Base-by-base conservation (phyloP, 2,888 invertebrate genomes). In the Acronicta leporina region DNA sequence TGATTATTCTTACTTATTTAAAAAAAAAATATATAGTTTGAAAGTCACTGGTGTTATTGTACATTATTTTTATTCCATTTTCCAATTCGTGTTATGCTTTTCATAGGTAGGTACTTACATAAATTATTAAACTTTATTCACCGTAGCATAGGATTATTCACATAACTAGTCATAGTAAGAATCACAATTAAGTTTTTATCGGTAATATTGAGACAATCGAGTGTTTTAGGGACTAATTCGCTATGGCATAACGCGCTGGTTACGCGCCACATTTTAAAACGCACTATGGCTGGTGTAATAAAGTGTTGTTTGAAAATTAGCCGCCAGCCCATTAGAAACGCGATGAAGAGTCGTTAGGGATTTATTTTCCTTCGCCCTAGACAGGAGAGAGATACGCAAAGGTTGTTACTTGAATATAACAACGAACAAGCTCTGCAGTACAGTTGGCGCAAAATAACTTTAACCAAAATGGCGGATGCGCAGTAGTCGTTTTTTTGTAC, bases 1-100 rank as follows among this genome's bases (percentile, higher is more conserved):
- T 76, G 59, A 61, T 77, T 66, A 45, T 64, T 77, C 58, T 75
- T 44, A 62, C 53, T 63, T 66, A 67, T 9, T 42, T 46, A 41
- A 6, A 51, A 60, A 58, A 52, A 55, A 57, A 60, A 58, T 75
- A 65, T 57, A 38, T 53, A 43, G 43, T 51, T 41, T 7, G 13
- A 38, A 49, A 53, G 49, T 49, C 14, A 41, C 52, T 48, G 45
- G 47, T 63, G 13, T 58, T 56, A 50, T 38, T 58, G 30, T 58
- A 59, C 41, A 44, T 46, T 59, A 30, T 30, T 35, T 30, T 49
- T 30, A 45, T 13, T 60, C 6, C 15, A 10, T 16, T 33, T 8
- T 5, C 6, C 13, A 15, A 8, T 35, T 48, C 15, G 20, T 15
- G 15, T 52, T 15, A 14, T 13, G 46, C 10, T 35, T n/a, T n/a